Conservation (phyloP, 2,113 vertebrate genomes). For the Taurulus bubalis region DNA sequence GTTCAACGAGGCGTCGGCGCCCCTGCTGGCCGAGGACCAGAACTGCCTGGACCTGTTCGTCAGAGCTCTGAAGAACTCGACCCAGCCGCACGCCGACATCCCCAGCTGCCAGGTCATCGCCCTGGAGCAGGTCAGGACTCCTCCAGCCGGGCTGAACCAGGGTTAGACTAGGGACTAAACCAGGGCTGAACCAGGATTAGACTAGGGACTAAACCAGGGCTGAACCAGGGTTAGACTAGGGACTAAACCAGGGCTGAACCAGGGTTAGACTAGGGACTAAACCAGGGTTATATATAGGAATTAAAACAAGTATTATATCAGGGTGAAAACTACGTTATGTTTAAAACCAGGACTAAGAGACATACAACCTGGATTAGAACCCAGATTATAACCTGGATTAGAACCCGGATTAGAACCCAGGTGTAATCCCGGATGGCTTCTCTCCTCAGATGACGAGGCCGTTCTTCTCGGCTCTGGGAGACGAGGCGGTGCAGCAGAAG, state of each 20-base stretch:
- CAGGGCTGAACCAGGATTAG: neutral
- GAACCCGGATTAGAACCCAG: neutral
- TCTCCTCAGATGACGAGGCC: slow-evolving; percentile 88
- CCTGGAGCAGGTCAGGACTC: slow-evolving; percentile 88
- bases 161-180: neutral
- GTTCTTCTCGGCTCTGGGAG: slow-evolving; percentile 89
- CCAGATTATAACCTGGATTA: neutral
- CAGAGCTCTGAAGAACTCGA: slow-evolving; percentile 82
- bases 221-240: too few species aligned
- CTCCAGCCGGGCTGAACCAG: neutral
- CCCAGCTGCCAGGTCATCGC: slow-evolving; percentile 87
- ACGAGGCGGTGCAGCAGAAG: slow-evolving; percentile 88
- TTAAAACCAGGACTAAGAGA: too few species aligned
- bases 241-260: too few species aligned
- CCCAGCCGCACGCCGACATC: slow-evolving; percentile 78
- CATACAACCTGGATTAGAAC: too few species aligned
- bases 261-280: too few species aligned
- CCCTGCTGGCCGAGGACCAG: slow-evolving; percentile 85
- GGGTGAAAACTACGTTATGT: neutral
- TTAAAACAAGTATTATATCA: neutral
- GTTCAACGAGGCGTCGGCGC: slow-evolving; percentile 87
- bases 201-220: neutral
- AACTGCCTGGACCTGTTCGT: slow-evolving; percentile 89
- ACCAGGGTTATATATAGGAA: too few species aligned
- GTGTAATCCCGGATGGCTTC: too few species aligned